These are phyloP conservation scores for Melanostoma scalare DNA, from an alignment of 2,888 invertebrate species.

Conservation along the genomic window DNA sequence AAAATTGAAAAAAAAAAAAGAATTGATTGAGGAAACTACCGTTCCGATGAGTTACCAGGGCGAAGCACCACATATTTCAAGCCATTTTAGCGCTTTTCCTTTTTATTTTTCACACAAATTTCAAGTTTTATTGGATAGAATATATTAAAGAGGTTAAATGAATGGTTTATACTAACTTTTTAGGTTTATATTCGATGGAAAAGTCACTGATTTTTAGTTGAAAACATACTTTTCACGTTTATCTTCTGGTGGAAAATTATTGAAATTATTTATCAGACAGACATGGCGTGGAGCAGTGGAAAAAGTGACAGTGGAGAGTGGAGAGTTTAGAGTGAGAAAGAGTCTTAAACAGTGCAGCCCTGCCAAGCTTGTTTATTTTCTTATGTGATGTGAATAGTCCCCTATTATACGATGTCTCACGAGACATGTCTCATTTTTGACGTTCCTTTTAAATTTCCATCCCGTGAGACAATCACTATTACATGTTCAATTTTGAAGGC, in stretches of 20 bases:
- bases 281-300: conserved; percentile 57
- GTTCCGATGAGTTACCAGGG: conserved; percentile 72
- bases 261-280: conserved; percentile 49
- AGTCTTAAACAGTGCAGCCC: no score
- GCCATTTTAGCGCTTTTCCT: conserved; percentile 60
- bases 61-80: conserved; percentile 53
- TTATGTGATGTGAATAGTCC: no score
- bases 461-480: no score
- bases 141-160: conserved; percentile 16
- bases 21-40: conserved; percentile 70
- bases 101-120: conserved; percentile 57
- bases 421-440: no score
- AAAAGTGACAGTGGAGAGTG: conserved; percentile 70
- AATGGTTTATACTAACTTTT: conserved; percentile 65
- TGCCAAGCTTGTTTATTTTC: no score
- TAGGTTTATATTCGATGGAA: conserved; percentile 49
- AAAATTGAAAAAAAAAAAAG: conserved; percentile 42
- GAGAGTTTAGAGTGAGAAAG: conserved; percentile 5
- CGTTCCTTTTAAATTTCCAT: no score
- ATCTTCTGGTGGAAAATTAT: conserved; percentile 35
- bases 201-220: conserved; percentile 52
- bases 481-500: no score
- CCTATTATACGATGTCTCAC: no score
- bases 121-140: conserved; percentile 5
- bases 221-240: conserved; percentile 62